phyloP scores from a whole-genome alignment of 1,140 invertebrate genomes.

The Epicauta chinensis region DNA sequence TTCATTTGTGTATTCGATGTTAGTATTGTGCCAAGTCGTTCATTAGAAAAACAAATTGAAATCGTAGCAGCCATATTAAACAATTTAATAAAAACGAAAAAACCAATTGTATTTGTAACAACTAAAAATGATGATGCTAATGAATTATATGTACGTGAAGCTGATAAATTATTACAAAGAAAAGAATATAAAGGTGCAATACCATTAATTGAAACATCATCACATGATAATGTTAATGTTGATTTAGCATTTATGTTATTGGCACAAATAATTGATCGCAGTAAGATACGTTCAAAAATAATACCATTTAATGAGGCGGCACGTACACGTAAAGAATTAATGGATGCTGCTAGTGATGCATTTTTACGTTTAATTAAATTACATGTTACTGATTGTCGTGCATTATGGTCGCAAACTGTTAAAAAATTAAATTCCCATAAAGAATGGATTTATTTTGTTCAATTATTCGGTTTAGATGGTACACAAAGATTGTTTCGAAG shows the following conservation, averaged over 20 bases:
- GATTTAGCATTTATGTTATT: slow-evolving; percentile 89
- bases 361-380: slow-evolving; percentile 77
- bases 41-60: slow-evolving; percentile 84
- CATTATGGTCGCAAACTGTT: slow-evolving; percentile 77
- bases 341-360: slow-evolving; percentile 83
- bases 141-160: slow-evolving; percentile 82
- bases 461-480: slow-evolving; percentile 79
- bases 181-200: slow-evolving; percentile 90
- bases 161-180: slow-evolving; percentile 77
- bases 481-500: slow-evolving; percentile 74
- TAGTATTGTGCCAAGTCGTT: slow-evolving; percentile 81
- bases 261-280: slow-evolving; percentile 85
- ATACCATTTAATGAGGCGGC: slow-evolving; percentile 83
- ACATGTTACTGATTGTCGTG: slow-evolving; percentile 76
- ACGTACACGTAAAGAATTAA: slow-evolving; percentile 74
- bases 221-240: slow-evolving; percentile 95
- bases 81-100: slow-evolving; percentile 86
- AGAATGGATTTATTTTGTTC: slow-evolving; percentile 86
- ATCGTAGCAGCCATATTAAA: slow-evolving; percentile 74
- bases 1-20: slow-evolving; percentile 97
- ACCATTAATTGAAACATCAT: slow-evolving; percentile 88
- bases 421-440: slow-evolving; percentile 82
- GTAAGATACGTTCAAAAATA: slow-evolving; percentile 55
- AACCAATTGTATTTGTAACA: slow-evolving; percentile 90
- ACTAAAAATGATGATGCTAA: slow-evolving; percentile 95